phyloP scores from a whole-genome alignment of 2,113 vertebrate genomes.

The Campylomormyrus tamandua region DNA sequence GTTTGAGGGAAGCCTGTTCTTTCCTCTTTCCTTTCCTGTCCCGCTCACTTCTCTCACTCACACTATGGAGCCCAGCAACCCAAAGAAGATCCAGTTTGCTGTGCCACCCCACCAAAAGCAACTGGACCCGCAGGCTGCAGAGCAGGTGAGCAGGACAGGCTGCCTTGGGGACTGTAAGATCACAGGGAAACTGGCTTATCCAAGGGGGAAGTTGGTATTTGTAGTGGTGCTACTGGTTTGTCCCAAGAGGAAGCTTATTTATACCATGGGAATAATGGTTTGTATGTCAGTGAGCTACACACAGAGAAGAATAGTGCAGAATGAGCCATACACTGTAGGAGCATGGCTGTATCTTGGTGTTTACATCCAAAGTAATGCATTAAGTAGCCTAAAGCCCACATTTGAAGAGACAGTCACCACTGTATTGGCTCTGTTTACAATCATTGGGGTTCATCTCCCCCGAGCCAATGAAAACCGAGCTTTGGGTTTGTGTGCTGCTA shows the following conservation, averaged over 20 bases:
- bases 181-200: background rate
- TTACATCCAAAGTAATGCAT: background rate
- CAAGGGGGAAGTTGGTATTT: background rate
- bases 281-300: background rate
- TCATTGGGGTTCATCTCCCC: background rate
- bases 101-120: constrained; percentile 78
- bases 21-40: constrained; percentile 23
- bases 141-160: constrained; percentile 66
- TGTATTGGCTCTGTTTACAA: background rate
- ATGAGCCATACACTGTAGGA: background rate
- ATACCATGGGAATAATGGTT: background rate
- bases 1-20: constrained; percentile 33
- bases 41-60: constrained; percentile 25
- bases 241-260: background rate
- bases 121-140: constrained; percentile 76
- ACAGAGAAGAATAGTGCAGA: background rate
- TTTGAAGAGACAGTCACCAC: background rate
- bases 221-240: background rate
- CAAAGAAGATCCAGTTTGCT: constrained; percentile 84
- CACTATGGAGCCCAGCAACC: constrained; percentile 79
- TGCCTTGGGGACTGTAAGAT: background rate
- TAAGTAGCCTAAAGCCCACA: background rate
- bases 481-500: background rate
- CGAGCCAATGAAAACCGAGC: background rate
- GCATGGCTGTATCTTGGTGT: background rate